Evolutionary conservation across 1,140 invertebrate species (phyloP).

Genomic region (Bombus difficillimus): DNA sequence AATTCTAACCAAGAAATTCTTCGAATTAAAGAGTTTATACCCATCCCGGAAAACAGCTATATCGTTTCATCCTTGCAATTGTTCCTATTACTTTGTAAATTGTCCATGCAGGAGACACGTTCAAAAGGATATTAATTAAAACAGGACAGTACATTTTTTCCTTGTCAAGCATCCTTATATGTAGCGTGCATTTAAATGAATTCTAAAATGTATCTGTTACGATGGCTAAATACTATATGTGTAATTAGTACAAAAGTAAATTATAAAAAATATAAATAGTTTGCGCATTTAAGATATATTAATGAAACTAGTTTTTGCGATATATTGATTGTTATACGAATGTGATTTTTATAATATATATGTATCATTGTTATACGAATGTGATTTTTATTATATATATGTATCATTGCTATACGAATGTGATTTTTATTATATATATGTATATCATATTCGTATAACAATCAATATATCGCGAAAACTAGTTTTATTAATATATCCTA

Average conservation of each 20-base stretch:
- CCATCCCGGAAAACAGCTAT: not conserved
- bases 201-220: too few relatives aligned
- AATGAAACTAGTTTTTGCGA: not conserved
- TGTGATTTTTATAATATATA: not conserved
- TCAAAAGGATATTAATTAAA: not conserved
- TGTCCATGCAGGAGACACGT: not conserved
- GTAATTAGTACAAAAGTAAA: not conserved
- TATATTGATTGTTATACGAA: not conserved
- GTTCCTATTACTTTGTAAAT: not conserved
- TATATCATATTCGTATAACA: not conserved
- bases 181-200: too few relatives aligned
- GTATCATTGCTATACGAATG: too few relatives aligned
- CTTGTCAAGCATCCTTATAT: too few relatives aligned
- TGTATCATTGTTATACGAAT: too few relatives aligned
- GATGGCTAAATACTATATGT: not conserved
- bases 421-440: too few relatives aligned
- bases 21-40: not conserved
- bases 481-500: not conserved
- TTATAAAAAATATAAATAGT: not conserved
- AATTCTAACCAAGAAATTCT: not conserved
- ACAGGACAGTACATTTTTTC: not conserved
- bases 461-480: not conserved
- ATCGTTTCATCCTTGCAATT: not conserved
- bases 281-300: not conserved
- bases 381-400: too few relatives aligned